Percentiles rank a stretch among this genome's conserved stretches.
Evolutionary conservation across 2,888 invertebrate genomes (phyloP).

Genomic region (Rhabditoides inermis): DNA sequence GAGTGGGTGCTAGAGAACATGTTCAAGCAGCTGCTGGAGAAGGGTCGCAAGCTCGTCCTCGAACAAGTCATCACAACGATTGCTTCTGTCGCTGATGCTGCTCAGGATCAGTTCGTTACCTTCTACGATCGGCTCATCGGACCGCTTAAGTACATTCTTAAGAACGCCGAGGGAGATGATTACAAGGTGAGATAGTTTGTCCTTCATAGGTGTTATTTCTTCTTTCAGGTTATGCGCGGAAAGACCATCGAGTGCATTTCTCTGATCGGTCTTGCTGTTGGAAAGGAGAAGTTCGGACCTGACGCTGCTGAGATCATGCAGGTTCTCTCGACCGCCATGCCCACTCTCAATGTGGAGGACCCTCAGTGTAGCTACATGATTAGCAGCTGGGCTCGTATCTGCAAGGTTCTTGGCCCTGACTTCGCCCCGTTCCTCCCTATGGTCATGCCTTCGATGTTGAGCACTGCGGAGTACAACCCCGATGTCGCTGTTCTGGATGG

Average conservation of each 20-base stretch:
- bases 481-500: conserved; percentile 83
- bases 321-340: conserved; percentile 20
- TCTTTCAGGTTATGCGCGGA: conserved; percentile 82
- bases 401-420: conserved; percentile 61
- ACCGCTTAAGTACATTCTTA: conserved; percentile 89
- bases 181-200: conserved; percentile 25
- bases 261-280: conserved; percentile 72
- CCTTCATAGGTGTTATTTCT: no score
- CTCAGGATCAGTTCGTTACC: conserved; percentile 84
- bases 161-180: conserved; percentile 67
- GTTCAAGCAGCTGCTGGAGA: conserved; percentile 80
- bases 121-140: conserved; percentile 84
- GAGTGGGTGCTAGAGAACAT: conserved; percentile 80
- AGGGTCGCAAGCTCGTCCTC: conserved; percentile 86
- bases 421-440: conserved; percentile 76
- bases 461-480: conserved; percentile 82
- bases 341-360: conserved; percentile 25
- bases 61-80: no score
- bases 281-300: conserved; percentile 65
- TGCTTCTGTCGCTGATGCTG: conserved; percentile 94
- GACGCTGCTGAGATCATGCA: conserved; percentile 77
- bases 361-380: conserved; percentile 80
- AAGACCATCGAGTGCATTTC: conserved; percentile 99
- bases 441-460: conserved; percentile 89
- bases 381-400: conserved; percentile 96